phyloP scores from a whole-genome alignment of 2,113 vertebrate species.

The Cebus imitator region DNA sequence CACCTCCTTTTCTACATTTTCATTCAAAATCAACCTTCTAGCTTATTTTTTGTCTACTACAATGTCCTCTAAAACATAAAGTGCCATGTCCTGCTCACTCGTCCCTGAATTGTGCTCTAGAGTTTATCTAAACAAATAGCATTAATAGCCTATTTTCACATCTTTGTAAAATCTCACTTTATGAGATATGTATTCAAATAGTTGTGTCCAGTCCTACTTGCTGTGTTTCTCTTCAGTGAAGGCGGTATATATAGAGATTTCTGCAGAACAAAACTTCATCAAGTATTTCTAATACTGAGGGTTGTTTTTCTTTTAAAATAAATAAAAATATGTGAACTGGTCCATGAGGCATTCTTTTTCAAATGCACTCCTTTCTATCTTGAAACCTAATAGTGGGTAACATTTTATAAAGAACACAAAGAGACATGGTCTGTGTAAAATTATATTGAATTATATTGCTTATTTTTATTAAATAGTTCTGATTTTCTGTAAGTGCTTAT shows the following conservation, averaged over 20 bases:
- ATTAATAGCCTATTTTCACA: background rate
- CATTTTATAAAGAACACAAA: background rate
- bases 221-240: background rate
- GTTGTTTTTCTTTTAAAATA: background rate
- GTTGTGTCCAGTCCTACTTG: background rate
- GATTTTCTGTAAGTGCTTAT: background rate
- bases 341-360: background rate
- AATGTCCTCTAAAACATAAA: background rate
- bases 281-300: background rate
- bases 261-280: background rate
- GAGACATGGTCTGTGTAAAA: background rate
- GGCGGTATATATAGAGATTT: background rate
- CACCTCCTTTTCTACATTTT: background rate
- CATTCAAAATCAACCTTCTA: background rate
- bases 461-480: slow-evolving; percentile 7
- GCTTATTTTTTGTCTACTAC: background rate
- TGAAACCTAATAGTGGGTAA: background rate
- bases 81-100: background rate
- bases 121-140: background rate
- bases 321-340: background rate
- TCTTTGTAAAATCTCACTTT: background rate
- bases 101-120: background rate
- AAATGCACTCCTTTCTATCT: slow-evolving; percentile 3
- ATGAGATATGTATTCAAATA: background rate
- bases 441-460: background rate